Base-by-base conservation (phyloP, 2,797 vertebrate species). In the Ceryle rudis region DNA sequence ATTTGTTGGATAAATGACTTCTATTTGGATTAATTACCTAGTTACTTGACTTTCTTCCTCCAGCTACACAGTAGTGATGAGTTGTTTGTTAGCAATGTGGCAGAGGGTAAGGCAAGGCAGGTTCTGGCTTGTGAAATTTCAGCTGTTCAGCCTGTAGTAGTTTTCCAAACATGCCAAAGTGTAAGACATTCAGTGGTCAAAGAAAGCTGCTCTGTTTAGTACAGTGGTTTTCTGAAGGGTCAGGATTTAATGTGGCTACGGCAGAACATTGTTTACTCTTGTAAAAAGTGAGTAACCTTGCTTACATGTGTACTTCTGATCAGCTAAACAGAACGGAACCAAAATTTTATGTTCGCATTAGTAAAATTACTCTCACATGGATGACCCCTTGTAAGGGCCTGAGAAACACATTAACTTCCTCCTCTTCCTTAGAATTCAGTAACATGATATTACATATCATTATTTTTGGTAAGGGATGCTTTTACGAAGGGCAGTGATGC, bases 11-110 rank as follows among this genome's bases (percentile, higher is more conserved):
- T 46, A 80, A 60, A 64, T 67, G 18, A 47, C 81, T 90, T 89
- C 46, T 70, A 65, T 80, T 73, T 67, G 66, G 79, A 77, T 90
- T 86, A 71, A 90, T 86, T 94, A 70, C 70, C 41, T 67, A 89
- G 52, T 81, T 92, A 83, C 81, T 70, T 46, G 65, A 77, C 72
- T 83, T 92, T 62, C 72, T 92, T 79, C 72, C 44, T 89, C 28
- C 70, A 71, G 60, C 86, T 83, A 79, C 79, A 92, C 89, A 94
- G 28, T 9, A 70, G 82, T 31, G 77, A 67, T 22, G 65, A 85
- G n/a, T 29, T 55, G 13, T 67, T 95, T 92, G 54, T 67, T 87
- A 90, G 66, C 77, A 67, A 67, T 33, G 62, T 46, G 71, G 65
- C 54, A 92, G 57, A 61, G 73, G 39, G 46, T 41, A 72, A 54